Evolutionary conservation across 1,140 invertebrate genomes (phyloP).

Genomic region (Drosophila elegans): DNA sequence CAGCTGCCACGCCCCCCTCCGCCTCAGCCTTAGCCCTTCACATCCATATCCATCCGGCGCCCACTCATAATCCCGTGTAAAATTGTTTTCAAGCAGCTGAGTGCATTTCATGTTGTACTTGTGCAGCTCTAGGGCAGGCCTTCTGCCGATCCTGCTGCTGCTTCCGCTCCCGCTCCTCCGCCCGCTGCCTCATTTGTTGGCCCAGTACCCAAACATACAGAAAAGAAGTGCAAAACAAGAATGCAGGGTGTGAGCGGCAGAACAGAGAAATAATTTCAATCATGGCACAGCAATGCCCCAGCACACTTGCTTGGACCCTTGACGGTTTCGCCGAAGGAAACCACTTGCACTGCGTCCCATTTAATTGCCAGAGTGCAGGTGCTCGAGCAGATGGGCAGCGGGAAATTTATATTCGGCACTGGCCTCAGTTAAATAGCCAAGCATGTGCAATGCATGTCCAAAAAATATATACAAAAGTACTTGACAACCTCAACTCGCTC

Average conservation of each 20-base stretch:
- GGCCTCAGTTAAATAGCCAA: conserved; percentile 10
- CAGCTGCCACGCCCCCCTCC: conserved; percentile 21
- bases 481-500: too few relatives aligned
- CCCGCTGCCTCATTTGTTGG: conserved; percentile 38
- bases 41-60: not conserved
- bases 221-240: conserved; percentile 22
- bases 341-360: conserved; percentile 44
- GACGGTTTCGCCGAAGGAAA: conserved; percentile 27
- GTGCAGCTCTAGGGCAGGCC: conserved; percentile 39
- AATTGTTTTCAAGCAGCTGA: conserved; percentile 75
- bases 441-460: not conserved
- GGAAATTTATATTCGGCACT: conserved; percentile 11
- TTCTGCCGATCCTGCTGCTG: conserved; percentile 10
- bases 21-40: not conserved
- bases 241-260: conserved; percentile 46
- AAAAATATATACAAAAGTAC: not conserved
- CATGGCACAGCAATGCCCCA: conserved; percentile 64
- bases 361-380: conserved; percentile 60
- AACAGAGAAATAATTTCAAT: conserved; percentile 78
- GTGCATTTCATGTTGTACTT: conserved; percentile 58
- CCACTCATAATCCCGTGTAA: conserved; percentile 73
- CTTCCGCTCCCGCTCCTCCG: not conserved
- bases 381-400: conserved; percentile 16
- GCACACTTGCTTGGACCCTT: conserved; percentile 46
- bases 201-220: conserved; percentile 19